These are phyloP conservation scores for Drosophila siamana DNA, from an alignment of 2,888 invertebrate genomes.

Conservation along the genomic window DNA sequence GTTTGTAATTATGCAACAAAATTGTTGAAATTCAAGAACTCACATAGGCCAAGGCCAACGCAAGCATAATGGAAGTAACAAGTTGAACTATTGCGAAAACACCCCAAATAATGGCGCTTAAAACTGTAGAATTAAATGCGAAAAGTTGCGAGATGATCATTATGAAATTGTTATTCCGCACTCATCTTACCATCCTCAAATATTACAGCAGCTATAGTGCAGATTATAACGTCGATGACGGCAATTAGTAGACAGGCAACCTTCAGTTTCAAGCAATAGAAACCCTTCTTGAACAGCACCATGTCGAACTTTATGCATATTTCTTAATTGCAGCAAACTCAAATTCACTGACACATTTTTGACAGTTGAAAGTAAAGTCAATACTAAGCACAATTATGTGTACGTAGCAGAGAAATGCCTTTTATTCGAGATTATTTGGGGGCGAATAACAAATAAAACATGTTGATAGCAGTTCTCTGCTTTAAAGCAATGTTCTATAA, in stretches of 20 bases:
- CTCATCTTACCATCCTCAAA: background rate
- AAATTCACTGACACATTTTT: background rate
- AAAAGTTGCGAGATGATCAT: background rate
- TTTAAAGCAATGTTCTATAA: constrained; percentile 36
- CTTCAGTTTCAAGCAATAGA: background rate
- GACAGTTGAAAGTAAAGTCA: background rate
- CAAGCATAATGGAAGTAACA: background rate
- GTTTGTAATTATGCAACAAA: background rate
- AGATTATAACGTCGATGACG: background rate
- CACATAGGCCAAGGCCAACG: background rate
- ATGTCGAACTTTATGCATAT: background rate
- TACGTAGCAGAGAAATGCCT: background rate
- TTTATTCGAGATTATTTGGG: background rate
- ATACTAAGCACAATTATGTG: background rate
- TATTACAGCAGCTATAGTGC: background rate
- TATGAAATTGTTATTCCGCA: background rate
- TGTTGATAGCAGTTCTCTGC: background rate
- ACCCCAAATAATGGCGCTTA: background rate
- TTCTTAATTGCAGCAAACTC: background rate
- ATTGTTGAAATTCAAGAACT: background rate
- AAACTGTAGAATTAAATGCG: background rate
- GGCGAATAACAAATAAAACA: too few relatives aligned
- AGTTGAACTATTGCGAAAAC: background rate
- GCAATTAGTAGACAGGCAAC: constrained; percentile 1
- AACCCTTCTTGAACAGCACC: background rate